Evolutionary conservation across 2,888 invertebrate genomes (phyloP).

Genomic region (Dorcus hopei): DNA sequence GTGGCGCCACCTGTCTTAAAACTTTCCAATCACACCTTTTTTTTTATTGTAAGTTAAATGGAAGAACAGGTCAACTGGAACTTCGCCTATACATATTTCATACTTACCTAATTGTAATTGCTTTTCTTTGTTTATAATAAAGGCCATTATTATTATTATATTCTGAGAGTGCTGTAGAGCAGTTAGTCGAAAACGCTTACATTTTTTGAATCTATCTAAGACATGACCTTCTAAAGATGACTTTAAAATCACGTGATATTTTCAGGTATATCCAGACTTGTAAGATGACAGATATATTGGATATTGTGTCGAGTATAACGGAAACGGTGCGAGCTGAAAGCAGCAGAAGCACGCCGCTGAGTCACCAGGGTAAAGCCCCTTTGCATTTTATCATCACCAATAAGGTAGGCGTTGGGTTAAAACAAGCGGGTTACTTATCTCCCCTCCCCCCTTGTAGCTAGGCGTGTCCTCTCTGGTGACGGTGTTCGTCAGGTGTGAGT

Average conservation of each 20-base stretch:
- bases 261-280: constrained; percentile 42
- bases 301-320: constrained; percentile 40
- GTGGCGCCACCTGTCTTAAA: too few relatives aligned
- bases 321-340: constrained; percentile 40
- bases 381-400: constrained; percentile 52
- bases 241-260: constrained; percentile 2
- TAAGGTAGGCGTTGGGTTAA: constrained; percentile 44
- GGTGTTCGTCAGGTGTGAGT: constrained; percentile 53
- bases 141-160: too few relatives aligned
- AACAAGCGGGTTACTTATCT: background rate
- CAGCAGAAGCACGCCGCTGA: constrained; percentile 44
- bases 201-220: too few relatives aligned
- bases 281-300: constrained; percentile 43
- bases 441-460: constrained; percentile 45
- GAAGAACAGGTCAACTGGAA: too few relatives aligned
- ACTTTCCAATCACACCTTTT: too few relatives aligned
- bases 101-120: too few relatives aligned
- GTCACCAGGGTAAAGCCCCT: constrained; percentile 44
- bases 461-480: constrained; percentile 56
- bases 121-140: too few relatives aligned
- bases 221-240: too few relatives aligned
- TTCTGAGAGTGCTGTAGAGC: too few relatives aligned
- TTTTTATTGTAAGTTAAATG: too few relatives aligned
- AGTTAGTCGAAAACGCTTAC: too few relatives aligned
- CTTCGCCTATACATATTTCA: too few relatives aligned